Base-by-base conservation (phyloP, 2,797 vertebrate species). In the Podargus strigoides region DNA sequence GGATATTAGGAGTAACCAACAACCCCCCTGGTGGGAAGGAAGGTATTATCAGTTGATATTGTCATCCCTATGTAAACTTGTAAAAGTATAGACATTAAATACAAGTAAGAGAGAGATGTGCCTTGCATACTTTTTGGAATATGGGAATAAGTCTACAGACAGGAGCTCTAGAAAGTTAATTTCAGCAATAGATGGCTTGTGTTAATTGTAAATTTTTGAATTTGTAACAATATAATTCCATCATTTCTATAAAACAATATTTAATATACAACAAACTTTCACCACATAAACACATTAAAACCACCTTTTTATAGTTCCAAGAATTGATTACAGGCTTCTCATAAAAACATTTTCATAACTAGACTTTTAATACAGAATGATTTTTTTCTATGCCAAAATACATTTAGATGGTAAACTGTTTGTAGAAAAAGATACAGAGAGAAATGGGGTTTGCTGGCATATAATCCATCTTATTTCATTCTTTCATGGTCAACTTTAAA, bases 181-280 rank as follows among this genome's bases (percentile, higher is more conserved):
- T 89, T 93, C 62, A 88, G 68, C 64, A 92, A 81, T 41, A 94
- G 83, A 84, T 89, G 53, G 53, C 64, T 77, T 64, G 60, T 76
- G 88, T 85, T 73, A 91, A 86, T 56, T 90, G 96, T 69, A 93
- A 93, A 95, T 90, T 96, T 96, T 96, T 77, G 59, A 96, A 95
- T 98, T 97, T 95, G 97, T 98, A 98, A 98, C 97, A 98, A 98
- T 98, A 97, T 96, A 97, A 97, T 94, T 97, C 97, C 95, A 95
- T 79, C 20, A 44, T 97, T 98, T 97, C 97, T 98, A 98, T 96
- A 97, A 98, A 98, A 98, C 94, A 97, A 97, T 98, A 98, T 98
- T 98, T 98, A 98, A 98, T 98, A 91, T 97, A 96, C 97, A 97
- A 97, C 97, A 97, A 96, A 98, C 96, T 97, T 98, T 92, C 97